These are phyloP conservation scores for Procambarus clarkii DNA, from an alignment of 1,140 invertebrate species.

Conservation along the genomic window DNA sequence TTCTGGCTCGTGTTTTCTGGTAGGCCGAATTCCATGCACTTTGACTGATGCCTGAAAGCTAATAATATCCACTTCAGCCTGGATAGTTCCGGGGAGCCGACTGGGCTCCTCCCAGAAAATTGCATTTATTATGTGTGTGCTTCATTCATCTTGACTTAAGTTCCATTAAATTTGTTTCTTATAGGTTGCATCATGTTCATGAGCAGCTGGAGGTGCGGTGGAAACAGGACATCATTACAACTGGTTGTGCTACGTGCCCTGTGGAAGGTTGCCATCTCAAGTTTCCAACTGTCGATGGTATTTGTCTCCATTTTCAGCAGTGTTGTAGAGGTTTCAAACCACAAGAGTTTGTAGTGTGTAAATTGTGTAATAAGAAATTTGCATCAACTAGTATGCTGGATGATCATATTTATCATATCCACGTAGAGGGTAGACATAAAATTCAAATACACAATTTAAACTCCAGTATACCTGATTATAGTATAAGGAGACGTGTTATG, in stretches of 20 bases:
- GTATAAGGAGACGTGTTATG: background rate
- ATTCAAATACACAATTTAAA: background rate
- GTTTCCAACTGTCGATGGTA: background rate
- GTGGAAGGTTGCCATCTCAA: background rate
- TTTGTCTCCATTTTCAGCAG: conserved; percentile 11
- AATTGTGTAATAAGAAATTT: conserved; percentile 10
- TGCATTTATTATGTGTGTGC: no score
- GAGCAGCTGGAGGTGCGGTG: background rate
- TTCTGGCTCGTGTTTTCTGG: no score
- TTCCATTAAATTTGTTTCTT: background rate
- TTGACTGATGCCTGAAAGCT: no score
- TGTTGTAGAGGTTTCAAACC: background rate
- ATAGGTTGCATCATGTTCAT: background rate
- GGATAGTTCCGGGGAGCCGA: no score
- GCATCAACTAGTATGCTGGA: background rate
- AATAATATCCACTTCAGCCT: no score
- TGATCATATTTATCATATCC: conserved; percentile 4
- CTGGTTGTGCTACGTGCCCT: background rate
- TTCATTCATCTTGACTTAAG: no score
- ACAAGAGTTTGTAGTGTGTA: background rate
- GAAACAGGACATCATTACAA: background rate
- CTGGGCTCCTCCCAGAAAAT: no score
- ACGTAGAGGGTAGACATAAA: background rate
- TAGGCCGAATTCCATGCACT: no score
- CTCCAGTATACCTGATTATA: background rate